These are phyloP conservation scores for Macrophya alboannulata DNA, from an alignment of 2,888 invertebrate species.

Conservation along the genomic window DNA sequence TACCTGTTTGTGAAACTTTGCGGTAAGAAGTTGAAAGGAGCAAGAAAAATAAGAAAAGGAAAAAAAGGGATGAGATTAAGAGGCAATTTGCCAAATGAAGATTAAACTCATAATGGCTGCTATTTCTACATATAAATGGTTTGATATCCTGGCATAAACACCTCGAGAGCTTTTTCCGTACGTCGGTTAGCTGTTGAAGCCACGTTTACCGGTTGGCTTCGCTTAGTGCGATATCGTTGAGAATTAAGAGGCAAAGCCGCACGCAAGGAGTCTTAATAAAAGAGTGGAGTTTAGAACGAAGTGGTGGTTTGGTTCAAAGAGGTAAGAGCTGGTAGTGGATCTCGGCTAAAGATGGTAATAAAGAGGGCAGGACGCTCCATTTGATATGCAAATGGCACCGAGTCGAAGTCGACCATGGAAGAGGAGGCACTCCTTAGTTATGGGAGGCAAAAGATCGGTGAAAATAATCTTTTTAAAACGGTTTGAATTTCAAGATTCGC, in stretches of 20 bases:
- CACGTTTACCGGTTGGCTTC: constrained; percentile 28
- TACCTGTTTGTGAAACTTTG: not conserved
- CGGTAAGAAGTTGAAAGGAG: not conserved
- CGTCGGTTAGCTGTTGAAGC: not conserved
- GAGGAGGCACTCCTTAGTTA: not conserved
- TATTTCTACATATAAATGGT: not conserved
- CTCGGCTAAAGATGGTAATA: constrained; percentile 52
- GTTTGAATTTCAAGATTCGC: not conserved
- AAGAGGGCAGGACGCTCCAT: constrained; percentile 55
- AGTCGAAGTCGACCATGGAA: constrained; percentile 12
- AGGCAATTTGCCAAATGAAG: constrained; percentile 19
- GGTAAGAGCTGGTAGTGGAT: constrained; percentile 48
- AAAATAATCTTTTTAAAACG: not conserved
- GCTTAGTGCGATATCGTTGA: constrained; percentile 39
- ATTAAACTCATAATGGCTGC: not conserved
- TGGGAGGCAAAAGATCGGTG: not conserved
- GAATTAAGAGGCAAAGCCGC: constrained; percentile 49
- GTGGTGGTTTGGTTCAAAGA: constrained; percentile 51
- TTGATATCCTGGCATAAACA: not conserved
- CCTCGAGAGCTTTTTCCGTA: constrained; percentile 1
- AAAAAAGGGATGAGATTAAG: not conserved
- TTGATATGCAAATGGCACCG: constrained; percentile 55
- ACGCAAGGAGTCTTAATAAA: constrained; percentile 52
- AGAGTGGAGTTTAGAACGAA: constrained; percentile 36
- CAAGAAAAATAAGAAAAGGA: not conserved